Conservation (phyloP, 1,140 invertebrate species). For the Drosophila mayri region DNA sequence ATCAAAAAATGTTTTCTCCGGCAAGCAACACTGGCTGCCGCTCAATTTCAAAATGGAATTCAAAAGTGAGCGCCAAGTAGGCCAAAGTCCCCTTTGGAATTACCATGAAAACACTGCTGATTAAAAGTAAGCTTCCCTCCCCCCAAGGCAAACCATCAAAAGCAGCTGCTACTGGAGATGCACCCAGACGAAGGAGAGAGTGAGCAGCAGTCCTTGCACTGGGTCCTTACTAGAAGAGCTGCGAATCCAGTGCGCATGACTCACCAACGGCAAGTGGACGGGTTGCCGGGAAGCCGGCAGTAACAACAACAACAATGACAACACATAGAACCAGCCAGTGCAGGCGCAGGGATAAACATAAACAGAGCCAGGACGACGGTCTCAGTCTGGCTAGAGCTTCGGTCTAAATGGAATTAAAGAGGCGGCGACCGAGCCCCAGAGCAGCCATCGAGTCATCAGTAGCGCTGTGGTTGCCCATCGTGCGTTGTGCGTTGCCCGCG, state of each 20-base stretch:
- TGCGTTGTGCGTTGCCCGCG: constrained; percentile 52
- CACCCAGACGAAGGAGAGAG: neutral
- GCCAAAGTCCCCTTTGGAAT: constrained; percentile 4
- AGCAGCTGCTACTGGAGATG: constrained; percentile 1
- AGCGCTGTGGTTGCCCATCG: constrained; percentile 54
- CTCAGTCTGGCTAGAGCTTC: constrained; percentile 37
- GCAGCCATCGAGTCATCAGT: constrained; percentile 68
- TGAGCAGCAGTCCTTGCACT: constrained; percentile 11
- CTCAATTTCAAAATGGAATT: constrained; percentile 8
- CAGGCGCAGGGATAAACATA: constrained; percentile 76
- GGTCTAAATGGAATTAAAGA: constrained; percentile 71
- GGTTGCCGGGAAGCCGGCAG: constrained; percentile 71
- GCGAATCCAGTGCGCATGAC: constrained; percentile 54
- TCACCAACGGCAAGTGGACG: constrained; percentile 50
- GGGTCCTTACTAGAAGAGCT: neutral
- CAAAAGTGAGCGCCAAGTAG: neutral
- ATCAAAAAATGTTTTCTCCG: neutral
- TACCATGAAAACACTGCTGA: constrained; percentile 3
- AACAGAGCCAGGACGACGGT: constrained; percentile 68
- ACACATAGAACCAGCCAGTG: constrained; percentile 29
- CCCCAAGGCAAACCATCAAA: neutral
- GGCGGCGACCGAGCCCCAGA: constrained; percentile 35
- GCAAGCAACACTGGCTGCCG: constrained; percentile 6
- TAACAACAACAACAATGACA: constrained; percentile 57
- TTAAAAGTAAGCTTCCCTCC: neutral